A percentile compares a stretch with the other conserved stretches of the same genome.
Evolutionary conservation across 2,797 vertebrate species (phyloP).

Genomic region (Lacerta viridis): DNA sequence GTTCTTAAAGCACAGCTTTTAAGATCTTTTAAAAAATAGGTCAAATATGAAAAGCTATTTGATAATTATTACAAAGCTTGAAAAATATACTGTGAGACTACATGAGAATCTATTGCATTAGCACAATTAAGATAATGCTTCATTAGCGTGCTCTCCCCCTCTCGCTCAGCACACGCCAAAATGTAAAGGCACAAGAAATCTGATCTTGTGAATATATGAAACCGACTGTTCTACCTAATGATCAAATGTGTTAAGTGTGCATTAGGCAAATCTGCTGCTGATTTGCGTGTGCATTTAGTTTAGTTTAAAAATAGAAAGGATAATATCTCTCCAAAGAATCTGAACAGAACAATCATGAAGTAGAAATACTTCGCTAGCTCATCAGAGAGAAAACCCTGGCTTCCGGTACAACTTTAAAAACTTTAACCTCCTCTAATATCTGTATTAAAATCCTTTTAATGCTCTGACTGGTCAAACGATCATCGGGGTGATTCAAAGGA

Average conservation of each 20-base stretch:
- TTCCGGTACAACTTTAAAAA: constrained; percentile 36
- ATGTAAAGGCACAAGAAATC: constrained; percentile 56
- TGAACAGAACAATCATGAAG: background rate
- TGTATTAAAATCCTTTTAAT: background rate
- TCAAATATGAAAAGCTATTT: constrained; percentile 62
- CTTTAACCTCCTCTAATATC: background rate
- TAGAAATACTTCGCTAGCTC: background rate
- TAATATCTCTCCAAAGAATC: background rate
- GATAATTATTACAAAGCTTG: constrained; percentile 66
- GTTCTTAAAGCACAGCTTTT: constrained; percentile 43
- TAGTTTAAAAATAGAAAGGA: background rate
- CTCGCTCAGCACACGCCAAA: constrained; percentile 42
- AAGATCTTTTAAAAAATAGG: constrained; percentile 48
- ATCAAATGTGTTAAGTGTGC: constrained; percentile 48
- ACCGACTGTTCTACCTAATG: constrained; percentile 52
- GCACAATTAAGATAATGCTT: constrained; percentile 61
- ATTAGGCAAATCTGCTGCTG: constrained; percentile 51
- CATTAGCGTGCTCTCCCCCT: constrained; percentile 50
- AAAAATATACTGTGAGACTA: constrained; percentile 56
- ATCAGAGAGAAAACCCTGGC: background rate
- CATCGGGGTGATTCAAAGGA: background rate
- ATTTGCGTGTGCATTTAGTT: constrained; percentile 25
- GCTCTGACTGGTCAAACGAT: background rate
- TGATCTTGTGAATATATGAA: constrained; percentile 50
- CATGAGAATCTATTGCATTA: constrained; percentile 56